A percentile compares a stretch with the other conserved stretches of the same genome.
Conservation (phyloP, 2,888 invertebrate genomes). For the Smittia aterrima region DNA sequence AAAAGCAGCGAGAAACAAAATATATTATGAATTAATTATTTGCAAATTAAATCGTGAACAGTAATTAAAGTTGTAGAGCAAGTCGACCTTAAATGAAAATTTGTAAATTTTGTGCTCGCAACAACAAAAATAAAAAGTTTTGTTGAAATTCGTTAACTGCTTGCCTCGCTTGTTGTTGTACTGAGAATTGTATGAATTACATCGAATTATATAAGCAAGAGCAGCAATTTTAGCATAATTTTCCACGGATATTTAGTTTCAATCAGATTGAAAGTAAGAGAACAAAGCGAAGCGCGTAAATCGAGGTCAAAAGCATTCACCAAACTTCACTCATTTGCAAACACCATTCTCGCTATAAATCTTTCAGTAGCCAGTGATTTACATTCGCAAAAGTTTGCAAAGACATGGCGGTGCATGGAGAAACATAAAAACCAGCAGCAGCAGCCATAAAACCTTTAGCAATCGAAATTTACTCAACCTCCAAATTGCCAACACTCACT, state of each 20-base stretch:
- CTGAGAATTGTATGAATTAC: not conserved
- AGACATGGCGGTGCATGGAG: not conserved
- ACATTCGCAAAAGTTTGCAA: conserved; percentile 7
- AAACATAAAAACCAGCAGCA: not conserved
- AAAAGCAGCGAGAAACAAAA: not conserved
- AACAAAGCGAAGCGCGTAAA: not conserved
- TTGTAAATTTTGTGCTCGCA: not conserved
- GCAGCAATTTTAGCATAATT: not conserved
- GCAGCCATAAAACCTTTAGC: not conserved
- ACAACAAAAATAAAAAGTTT: not conserved
- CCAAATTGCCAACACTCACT: not conserved
- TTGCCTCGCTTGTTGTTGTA: not conserved
- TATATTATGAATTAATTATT: not conserved
- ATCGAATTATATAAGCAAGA: not conserved
- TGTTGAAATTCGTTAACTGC: not conserved
- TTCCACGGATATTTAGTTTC: conserved; percentile 21
- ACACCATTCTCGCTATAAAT: conserved; percentile 26
- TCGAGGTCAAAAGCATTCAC: conserved; percentile 33
- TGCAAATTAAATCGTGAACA: conserved; percentile 17
- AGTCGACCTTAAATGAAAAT: not conserved
- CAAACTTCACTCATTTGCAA: not conserved
- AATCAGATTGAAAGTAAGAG: not conserved
- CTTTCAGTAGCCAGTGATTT: conserved; percentile 21
- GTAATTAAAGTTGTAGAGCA: conserved; percentile 17
- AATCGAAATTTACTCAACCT: not conserved